Base-by-base conservation (phyloP, 2,797 vertebrate genomes). In the Sciurus vulgaris region DNA sequence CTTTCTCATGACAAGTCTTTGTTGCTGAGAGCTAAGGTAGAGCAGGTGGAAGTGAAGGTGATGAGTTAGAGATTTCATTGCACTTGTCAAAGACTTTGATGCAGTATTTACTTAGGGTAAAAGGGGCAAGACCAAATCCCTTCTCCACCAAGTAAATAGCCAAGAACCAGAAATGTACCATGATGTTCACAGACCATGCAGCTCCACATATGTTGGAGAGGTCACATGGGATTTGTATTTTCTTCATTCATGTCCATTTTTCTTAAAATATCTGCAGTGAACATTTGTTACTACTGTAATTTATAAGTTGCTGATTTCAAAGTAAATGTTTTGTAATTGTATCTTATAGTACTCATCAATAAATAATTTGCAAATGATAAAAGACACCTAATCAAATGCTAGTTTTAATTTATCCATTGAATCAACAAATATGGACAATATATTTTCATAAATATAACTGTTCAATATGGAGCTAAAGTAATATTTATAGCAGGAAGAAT, bases 391-490 rank as follows among this genome's bases (percentile, higher is more conserved):
- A 89, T 86, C 3, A 86, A 74, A 38, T 81, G 4, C 14, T 93
- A 59, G 18, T 73, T 90, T 92, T 85, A 95, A 85, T 93, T 61
- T 93, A 70, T 73, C 94, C 17, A 90, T 22, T 83, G 63, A 95
- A 65, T 93, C 38, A 74, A 82, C 22, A 86, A 89, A 70, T 33
- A 38, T 78, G n/a, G 59, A 59, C 69, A 89, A 81, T 6, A 49
- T 49, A 20, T 47, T 6, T n/a, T 0, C 47, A 77, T 49, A 86
- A 63, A 79, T 91, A 83, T 79, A 44, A 63, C 38, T 89, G 14
- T 77, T 83, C 15, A 41, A 51, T 47, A 35, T 47, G 30, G 30
- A 61, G 22, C 12, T 70, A 84, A 92, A 88, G 8, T 89, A 89
- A 82, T 70, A 63, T 86, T 95, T 35, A 89, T 1, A 85, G n/a